A percentile compares a stretch with the other conserved stretches of the same genome.
Evolutionary conservation across 2,888 invertebrate species (phyloP).

Genomic region (Polymixis flavicincta): DNA sequence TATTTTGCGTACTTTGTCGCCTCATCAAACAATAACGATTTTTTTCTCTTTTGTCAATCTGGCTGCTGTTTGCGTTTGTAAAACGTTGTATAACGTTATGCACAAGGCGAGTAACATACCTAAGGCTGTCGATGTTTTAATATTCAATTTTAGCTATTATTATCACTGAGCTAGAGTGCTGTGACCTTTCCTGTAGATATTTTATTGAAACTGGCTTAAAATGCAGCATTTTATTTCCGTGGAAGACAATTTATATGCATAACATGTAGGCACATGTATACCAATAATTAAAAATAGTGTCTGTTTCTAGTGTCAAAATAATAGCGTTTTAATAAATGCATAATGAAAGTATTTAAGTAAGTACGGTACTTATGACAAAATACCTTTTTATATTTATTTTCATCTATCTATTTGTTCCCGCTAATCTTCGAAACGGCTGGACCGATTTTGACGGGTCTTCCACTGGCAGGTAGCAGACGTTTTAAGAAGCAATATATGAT

Average conservation of each 20-base stretch:
- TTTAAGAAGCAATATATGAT: no score
- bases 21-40: constrained; percentile 17
- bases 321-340: no score
- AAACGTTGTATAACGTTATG: constrained; percentile 31
- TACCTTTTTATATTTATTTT: no score
- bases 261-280: background rate
- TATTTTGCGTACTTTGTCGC: constrained; percentile 4
- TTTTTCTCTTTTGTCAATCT: constrained; percentile 33
- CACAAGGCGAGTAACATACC: constrained; percentile 45
- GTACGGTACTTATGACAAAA: no score
- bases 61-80: constrained; percentile 22
- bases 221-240: background rate
- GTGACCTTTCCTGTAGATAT: constrained; percentile 9
- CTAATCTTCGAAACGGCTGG: no score
- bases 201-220: background rate
- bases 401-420: no score
- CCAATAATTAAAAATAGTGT: no score
- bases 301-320: no score
- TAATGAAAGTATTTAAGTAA: no score
- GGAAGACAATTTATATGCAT: background rate
- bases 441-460: no score
- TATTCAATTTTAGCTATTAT: constrained; percentile 44
- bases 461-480: no score
- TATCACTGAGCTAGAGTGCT: constrained; percentile 17
- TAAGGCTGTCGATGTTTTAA: constrained; percentile 38